Evolutionary conservation across 30 jellyfish, hydroid and myxozoan species (phyloP), one percentile per base, ranked within the genome.

Genomic region (Aurelia sp.): DNA sequence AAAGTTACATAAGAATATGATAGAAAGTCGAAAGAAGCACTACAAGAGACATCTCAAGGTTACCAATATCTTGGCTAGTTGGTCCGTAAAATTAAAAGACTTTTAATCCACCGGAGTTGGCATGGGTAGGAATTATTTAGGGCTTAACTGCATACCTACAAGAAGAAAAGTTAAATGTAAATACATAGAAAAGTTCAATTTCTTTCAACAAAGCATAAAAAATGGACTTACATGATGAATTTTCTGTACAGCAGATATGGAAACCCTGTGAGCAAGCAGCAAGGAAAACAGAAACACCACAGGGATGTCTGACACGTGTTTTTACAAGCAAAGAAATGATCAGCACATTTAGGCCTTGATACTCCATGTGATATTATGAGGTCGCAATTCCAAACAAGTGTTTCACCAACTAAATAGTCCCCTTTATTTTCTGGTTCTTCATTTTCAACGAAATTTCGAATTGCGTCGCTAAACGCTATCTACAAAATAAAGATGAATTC

Each of bases 211-310:
- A 27, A 2, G 5, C 2, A 7, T 24, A 50, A 47, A 31, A 44
- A 0, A 8, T 3, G 30, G 9, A 82, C 97, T 66, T 65, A 91
- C 98, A 55, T 71, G 90, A 91, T 61, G 65, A 81, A 85, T 24
- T 86, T 84, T 74, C 81, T 91, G 93, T 91, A 91, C n/a, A 78
- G 61, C 19, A 85, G 86, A 57, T 73, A 86, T 0, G 98, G 98
- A 11, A 91, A 67, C n/a, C 93, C 96, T 8, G 88, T 82, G 21
- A 91, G 72, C 90, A 91, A 68, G 72, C 94, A 91, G 67, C 78
- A 85, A 20, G 98, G 98, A 72, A 91, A 91, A 55, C 98, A 91
- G 17, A 91, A 68, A 58, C 90, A 80, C 98, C 98, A 91, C 17
- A 91, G 79, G 17, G 80, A 78, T 8, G 88, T 86, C 76, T 82